Evolutionary conservation across 2,113 vertebrate species (phyloP).

Genomic region (Loxodonta africana): DNA sequence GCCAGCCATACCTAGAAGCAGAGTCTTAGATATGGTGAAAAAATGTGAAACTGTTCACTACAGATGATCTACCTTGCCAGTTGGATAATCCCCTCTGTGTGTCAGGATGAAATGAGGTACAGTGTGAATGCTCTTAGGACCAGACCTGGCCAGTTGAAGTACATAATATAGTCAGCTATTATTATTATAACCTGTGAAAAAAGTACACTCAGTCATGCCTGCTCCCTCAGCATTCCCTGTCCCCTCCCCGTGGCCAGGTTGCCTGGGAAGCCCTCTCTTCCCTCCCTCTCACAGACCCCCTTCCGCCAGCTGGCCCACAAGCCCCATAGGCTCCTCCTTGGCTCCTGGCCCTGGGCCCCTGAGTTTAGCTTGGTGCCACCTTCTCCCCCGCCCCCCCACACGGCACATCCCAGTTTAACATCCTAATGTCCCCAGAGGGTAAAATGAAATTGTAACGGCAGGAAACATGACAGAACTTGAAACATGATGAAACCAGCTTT

Average conservation of each 20-base stretch:
- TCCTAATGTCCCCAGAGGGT: not conserved
- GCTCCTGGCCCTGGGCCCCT: not conserved
- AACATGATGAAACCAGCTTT: not conserved
- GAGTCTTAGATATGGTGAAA: too few relatives aligned
- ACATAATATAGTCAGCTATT: not conserved
- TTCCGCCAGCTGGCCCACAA: not conserved
- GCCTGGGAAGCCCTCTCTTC: not conserved
- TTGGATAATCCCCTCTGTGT: too few relatives aligned
- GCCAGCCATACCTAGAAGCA: too few relatives aligned
- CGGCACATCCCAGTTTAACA: not conserved
- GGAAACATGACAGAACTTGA: constrained; percentile 61
- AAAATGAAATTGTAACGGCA: not conserved
- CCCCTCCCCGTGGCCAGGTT: not conserved
- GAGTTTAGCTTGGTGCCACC: not conserved
- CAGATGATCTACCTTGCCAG: too few relatives aligned
- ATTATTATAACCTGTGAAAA: fast-evolving
- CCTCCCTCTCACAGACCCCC: not conserved
- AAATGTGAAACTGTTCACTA: too few relatives aligned
- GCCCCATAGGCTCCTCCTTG: not conserved
- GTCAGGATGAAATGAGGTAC: not conserved
- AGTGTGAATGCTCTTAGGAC: fast-evolving
- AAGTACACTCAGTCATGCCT: not conserved
- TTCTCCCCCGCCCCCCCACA: not conserved
- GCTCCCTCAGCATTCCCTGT: not conserved
- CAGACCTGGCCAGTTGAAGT: not conserved